Evolutionary conservation across 2,113 vertebrate genomes (phyloP).

Genomic region (Protobothrops mucrosquamatus): DNA sequence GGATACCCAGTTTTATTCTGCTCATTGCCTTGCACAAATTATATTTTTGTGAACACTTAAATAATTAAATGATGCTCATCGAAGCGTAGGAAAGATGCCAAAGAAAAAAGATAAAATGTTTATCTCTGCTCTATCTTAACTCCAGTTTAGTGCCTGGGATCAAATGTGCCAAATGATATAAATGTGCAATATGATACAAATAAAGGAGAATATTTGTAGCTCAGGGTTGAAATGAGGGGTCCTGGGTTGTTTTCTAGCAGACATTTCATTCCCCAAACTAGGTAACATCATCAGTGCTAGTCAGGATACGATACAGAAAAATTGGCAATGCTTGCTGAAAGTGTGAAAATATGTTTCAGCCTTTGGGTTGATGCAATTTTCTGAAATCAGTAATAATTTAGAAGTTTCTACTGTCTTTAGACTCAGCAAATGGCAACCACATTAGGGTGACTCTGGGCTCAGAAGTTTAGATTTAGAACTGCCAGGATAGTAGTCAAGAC

Average conservation of each 20-base stretch:
- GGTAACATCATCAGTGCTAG: too few species aligned
- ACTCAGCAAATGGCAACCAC: background rate
- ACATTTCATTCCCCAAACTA: too few species aligned
- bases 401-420: background rate
- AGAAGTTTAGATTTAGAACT: background rate
- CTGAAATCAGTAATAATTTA: background rate
- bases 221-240: too few species aligned
- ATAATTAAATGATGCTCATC: background rate
- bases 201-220: too few species aligned
- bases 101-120: background rate
- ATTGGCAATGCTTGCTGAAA: background rate
- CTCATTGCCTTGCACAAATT: background rate
- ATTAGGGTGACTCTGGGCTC: background rate
- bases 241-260: too few species aligned
- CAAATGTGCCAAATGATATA: background rate
- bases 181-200: too few species aligned
- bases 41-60: background rate
- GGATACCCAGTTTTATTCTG: background rate
- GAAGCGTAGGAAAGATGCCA: background rate
- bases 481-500: too few species aligned
- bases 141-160: background rate
- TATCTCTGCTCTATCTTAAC: background rate
- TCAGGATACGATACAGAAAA: background rate
- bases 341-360: background rate
- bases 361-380: background rate